phyloP scores from a whole-genome alignment of 2,113 vertebrate genomes.

The Hydrolagus affinis region DNA sequence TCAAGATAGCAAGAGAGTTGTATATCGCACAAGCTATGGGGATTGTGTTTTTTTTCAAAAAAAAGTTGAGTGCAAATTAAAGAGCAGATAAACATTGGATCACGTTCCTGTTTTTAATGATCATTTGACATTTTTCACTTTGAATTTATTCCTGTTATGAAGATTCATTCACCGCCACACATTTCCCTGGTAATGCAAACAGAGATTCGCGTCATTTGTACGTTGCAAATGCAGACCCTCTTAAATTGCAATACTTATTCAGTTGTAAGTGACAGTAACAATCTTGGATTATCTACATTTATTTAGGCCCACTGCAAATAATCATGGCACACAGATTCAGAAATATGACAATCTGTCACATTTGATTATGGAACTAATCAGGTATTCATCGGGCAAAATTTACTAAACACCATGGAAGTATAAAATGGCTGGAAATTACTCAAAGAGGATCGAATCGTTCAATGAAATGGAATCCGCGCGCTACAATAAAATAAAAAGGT shows the following conservation, averaged over 20 bases:
- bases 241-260: constrained; percentile 18
- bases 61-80: neutral
- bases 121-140: neutral
- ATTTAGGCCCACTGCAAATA: constrained; percentile 3
- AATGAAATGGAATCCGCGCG: neutral
- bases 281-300: neutral
- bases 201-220: neutral
- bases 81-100: neutral
- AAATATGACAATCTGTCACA: constrained; percentile 4
- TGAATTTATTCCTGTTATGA: neutral
- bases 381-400: constrained; percentile 14
- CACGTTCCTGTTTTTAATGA: neutral
- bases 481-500: constrained; percentile 17
- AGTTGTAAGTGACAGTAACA: neutral
- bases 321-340: neutral
- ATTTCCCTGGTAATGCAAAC: neutral
- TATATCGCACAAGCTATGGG: neutral
- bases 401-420: constrained; percentile 8
- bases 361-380: neutral
- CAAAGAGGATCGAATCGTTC: neutral
- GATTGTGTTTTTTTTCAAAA: too few relatives aligned
- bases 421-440: constrained; percentile 24
- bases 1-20: too few relatives aligned
- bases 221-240: neutral
- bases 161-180: neutral